phyloP scores from a whole-genome alignment of 2,113 vertebrate genomes.

The Meleagris gallopavo region DNA sequence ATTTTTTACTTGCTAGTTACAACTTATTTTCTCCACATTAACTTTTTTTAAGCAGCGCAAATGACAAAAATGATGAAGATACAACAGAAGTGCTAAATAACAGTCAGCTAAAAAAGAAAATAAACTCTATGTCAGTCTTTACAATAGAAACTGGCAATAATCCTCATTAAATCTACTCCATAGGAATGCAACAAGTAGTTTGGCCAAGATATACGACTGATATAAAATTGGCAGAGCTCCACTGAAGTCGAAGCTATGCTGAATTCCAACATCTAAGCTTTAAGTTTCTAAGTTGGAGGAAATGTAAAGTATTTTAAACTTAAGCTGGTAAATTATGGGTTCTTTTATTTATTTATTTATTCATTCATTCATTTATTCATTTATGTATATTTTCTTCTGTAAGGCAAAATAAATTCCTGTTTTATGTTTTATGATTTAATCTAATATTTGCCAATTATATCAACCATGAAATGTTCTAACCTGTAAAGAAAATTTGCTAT shows the following conservation, averaged over 20 bases:
- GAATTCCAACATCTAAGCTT: neutral
- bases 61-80: neutral
- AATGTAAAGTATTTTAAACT: neutral
- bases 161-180: neutral
- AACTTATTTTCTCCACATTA: neutral
- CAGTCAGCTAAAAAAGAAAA: neutral
- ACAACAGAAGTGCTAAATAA: neutral
- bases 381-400: neutral
- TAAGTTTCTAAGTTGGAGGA: neutral
- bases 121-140: neutral
- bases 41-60: neutral
- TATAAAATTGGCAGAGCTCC: slow-evolving; percentile 2
- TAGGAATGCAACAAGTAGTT: neutral
- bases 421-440: neutral
- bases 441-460: neutral
- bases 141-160: slow-evolving; percentile 25
- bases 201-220: neutral
- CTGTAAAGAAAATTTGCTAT: neutral
- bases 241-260: neutral
- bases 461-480: neutral
- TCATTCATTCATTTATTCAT: too few species aligned
- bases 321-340: neutral
- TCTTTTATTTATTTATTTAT: neutral
- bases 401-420: neutral
- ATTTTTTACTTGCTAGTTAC: neutral